phyloP scores from a whole-genome alignment of 2,888 invertebrate species.

The Athalia cordata region DNA sequence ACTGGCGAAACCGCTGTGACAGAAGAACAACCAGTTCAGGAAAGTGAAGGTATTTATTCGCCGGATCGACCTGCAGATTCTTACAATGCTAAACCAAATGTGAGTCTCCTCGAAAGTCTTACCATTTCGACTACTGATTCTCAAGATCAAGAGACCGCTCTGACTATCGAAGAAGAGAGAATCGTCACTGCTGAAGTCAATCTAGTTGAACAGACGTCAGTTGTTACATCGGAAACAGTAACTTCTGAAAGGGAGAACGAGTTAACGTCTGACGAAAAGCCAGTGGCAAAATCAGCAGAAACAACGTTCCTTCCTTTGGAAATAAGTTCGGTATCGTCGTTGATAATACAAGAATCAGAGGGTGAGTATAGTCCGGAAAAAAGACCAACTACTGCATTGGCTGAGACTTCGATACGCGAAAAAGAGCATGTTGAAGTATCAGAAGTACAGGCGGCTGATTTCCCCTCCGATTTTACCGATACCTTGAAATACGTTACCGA shows the following conservation, averaged over 20 bases:
- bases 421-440: slow-evolving; percentile 79
- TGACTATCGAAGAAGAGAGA: slow-evolving; percentile 74
- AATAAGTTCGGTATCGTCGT: slow-evolving; percentile 77
- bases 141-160: slow-evolving; percentile 80
- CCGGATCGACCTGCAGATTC: slow-evolving; percentile 60
- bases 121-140: slow-evolving; percentile 79
- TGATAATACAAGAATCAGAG: slow-evolving; percentile 82
- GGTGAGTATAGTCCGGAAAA: slow-evolving; percentile 75
- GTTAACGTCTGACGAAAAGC: slow-evolving; percentile 74
- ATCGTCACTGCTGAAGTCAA: slow-evolving; percentile 78
- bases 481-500: slow-evolving; percentile 77
- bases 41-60: slow-evolving; percentile 79
- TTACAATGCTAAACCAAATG: slow-evolving; percentile 63
- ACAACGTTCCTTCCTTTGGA: slow-evolving; percentile 76
- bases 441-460: slow-evolving; percentile 78
- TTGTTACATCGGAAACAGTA: slow-evolving; percentile 77
- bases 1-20: slow-evolving; percentile 79
- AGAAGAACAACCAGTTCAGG: slow-evolving; percentile 77
- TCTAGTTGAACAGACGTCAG: slow-evolving; percentile 79
- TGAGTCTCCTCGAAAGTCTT: slow-evolving; percentile 74
- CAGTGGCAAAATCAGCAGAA: slow-evolving; percentile 65
- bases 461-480: slow-evolving; percentile 75
- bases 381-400: slow-evolving; percentile 75
- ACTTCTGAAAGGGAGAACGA: slow-evolving; percentile 78
- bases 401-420: slow-evolving; percentile 78